These are phyloP conservation scores for Trogon melanurus DNA, from an alignment of 2,113 vertebrate genomes.

Conservation along the genomic window DNA sequence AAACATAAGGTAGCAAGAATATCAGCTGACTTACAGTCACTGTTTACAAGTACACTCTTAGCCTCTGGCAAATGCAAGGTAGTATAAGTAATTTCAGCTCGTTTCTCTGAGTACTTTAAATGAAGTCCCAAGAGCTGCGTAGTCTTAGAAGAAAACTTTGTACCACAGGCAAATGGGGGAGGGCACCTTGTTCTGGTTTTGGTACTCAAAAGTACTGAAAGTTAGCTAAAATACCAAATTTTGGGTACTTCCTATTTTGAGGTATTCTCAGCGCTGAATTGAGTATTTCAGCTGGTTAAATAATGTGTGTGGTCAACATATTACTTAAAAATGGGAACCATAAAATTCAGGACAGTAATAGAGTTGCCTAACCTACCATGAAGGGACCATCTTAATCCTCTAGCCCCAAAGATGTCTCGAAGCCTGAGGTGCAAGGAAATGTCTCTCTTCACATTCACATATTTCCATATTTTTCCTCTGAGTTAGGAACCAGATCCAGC, in stretches of 20 bases:
- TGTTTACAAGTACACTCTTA: neutral
- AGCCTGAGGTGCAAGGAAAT: neutral
- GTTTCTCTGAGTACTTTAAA: neutral
- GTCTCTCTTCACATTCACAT: neutral
- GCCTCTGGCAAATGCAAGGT: neutral
- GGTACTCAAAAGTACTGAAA: neutral
- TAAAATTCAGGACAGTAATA: neutral
- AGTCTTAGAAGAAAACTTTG: neutral
- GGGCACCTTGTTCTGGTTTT: neutral
- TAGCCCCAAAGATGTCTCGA: neutral
- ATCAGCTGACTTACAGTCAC: neutral
- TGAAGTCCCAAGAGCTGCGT: neutral
- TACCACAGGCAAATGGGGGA: neutral
- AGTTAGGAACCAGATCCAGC: neutral
- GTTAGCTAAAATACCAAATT: neutral
- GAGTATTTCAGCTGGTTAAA: neutral
- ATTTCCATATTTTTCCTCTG: neutral
- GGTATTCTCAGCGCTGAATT: neutral
- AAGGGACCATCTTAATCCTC: neutral
- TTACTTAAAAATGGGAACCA: neutral
- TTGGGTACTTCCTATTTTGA: neutral
- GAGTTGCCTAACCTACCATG: fast-evolving
- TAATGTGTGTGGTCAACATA: neutral
- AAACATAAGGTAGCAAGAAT: neutral
- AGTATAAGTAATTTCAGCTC: neutral